phyloP scores from a whole-genome alignment of 2,113 vertebrate species.

The Rhinolophus ferrumequinum region DNA sequence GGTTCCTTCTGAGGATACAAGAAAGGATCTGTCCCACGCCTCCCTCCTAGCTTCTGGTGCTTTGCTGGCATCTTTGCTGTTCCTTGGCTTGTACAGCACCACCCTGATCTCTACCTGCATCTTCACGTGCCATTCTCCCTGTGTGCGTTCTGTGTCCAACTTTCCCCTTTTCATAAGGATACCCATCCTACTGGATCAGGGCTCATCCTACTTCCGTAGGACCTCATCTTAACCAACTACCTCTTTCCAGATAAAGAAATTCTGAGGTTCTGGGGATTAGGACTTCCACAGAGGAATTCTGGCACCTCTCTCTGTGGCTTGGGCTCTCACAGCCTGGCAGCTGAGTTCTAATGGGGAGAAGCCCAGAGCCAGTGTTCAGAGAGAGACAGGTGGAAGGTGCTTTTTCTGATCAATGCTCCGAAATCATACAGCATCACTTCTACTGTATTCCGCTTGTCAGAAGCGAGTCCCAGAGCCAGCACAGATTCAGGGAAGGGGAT shows the following conservation, averaged over 20 bases:
- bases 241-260: neutral
- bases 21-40: accelerated
- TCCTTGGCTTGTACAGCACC: neutral
- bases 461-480: neutral
- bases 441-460: neutral
- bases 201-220: too few species aligned
- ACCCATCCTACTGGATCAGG: neutral
- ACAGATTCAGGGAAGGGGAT: neutral
- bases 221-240: neutral
- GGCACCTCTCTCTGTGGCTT: neutral
- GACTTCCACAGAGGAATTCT: neutral
- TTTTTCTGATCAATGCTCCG: neutral
- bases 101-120: neutral
- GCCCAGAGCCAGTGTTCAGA: neutral
- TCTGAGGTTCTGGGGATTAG: neutral
- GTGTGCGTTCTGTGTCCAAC: neutral
- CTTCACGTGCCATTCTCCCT: neutral
- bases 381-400: neutral
- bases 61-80: neutral
- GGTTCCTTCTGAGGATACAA: neutral
- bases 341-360: neutral
- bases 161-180: neutral
- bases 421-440: neutral
- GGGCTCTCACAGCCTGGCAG: neutral
- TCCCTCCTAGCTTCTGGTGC: neutral